Evolutionary conservation across 2,797 vertebrate species (phyloP), one percentile per base, ranked within the genome.

Genomic region (Tarsius wallacei): DNA sequence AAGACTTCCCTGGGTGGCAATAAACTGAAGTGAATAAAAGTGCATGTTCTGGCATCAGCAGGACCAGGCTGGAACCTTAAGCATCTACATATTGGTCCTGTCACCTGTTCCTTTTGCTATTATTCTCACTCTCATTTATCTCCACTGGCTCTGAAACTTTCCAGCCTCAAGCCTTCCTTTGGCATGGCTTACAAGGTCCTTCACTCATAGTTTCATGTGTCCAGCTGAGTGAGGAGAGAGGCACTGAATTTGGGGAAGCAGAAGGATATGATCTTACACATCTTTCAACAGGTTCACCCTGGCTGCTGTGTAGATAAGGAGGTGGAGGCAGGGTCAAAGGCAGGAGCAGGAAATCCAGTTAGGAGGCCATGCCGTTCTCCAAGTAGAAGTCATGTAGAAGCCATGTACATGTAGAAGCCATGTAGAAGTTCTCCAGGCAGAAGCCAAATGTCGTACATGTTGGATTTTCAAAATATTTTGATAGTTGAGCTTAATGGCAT

Each of bases 401-500:
- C 42, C 42, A 42, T 42, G 42, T 42, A 42, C 42, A 42, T 42
- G 42, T 42, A 5, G 42, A 42, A 42, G 42, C 42, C 42, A 63
- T 19, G 61, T 0, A 11, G 63, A 5, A 42, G 16, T 42, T 42
- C 21, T 4, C 0, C 0, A 16, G 11, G 5, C 5, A 5, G 7
- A 42, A 42, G 19, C 31, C 13, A 9, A 49, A n/a, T n/a, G 33
- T 63, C 10, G 16, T 0, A 11, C 3, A 15, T 17, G n/a, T 12
- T 28, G 47, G 57, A 53, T 42, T 63, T 47, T 42, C 12, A 6
- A n/a, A 1, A 0, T 9, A 53, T 17, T 26, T 7, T 36, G 13
- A 74, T 17, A 57, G 47, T 0, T 26, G 17, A 42, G 24, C 42
- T 11, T 17, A 64, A 26, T 2, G 4, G 22, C 31, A 5, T 9